phyloP scores from a whole-genome alignment of 2,113 vertebrate genomes.

The Mus pahari region DNA sequence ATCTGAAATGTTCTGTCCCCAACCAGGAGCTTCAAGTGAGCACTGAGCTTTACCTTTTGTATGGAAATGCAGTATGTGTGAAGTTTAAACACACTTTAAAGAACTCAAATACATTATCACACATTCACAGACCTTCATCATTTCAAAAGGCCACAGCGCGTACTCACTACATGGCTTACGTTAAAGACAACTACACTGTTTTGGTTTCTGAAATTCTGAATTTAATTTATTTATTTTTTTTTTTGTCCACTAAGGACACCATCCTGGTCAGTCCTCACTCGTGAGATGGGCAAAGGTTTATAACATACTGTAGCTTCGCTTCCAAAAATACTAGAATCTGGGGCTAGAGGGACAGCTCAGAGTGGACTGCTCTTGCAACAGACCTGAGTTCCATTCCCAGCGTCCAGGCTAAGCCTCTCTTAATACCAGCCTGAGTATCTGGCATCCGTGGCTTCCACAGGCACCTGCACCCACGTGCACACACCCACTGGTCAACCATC shows the following conservation, averaged over 20 bases:
- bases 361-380: not conserved
- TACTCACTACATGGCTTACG: not conserved
- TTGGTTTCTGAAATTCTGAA: conserved; percentile 41
- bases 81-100: conserved; percentile 66
- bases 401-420: too few relatives aligned
- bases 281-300: not conserved
- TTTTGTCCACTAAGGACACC: not conserved
- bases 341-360: not conserved
- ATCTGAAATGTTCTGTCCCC: not conserved
- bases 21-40: not conserved
- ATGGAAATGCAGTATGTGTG: conserved; percentile 30
- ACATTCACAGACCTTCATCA: not conserved
- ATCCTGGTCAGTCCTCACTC: not conserved
- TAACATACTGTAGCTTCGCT: not conserved
- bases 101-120: conserved; percentile 49
- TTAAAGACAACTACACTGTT: not conserved
- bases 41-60: not conserved
- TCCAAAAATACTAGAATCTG: not conserved
- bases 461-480: not conserved
- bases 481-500: not conserved
- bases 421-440: not conserved
- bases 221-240: not conserved
- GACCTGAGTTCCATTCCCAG: not conserved
- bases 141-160: not conserved
- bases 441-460: not conserved